phyloP scores from a whole-genome alignment of 2,888 invertebrate genomes.

The Anagyrus pseudococci region DNA sequence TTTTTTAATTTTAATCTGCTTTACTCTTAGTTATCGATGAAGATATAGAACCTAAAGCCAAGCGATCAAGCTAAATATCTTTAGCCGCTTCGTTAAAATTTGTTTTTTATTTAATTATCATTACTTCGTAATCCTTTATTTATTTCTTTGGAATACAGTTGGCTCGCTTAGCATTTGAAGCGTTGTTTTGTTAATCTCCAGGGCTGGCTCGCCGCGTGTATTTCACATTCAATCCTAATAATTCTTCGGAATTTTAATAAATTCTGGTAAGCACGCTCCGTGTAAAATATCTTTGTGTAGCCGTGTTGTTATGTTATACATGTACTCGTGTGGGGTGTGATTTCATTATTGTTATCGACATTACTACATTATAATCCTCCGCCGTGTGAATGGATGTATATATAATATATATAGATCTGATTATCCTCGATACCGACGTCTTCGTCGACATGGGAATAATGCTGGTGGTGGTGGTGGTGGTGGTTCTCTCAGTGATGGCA shows the following conservation, averaged over 20 bases:
- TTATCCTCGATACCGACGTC: background rate
- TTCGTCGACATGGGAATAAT: constrained; percentile 3
- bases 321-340: background rate
- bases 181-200: background rate
- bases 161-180: background rate
- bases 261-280: constrained; percentile 52
- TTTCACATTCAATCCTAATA: too few relatives aligned
- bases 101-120: constrained; percentile 17
- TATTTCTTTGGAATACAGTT: background rate
- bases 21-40: constrained; percentile 23
- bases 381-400: constrained; percentile 15
- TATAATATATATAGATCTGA: constrained; percentile 4
- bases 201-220: too few relatives aligned
- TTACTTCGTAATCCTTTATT: constrained; percentile 14
- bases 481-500: constrained; percentile 23
- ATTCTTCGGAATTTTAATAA: background rate
- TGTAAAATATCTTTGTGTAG: constrained; percentile 50
- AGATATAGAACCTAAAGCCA: constrained; percentile 43
- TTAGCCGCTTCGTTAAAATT: too few relatives aligned
- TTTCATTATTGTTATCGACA: constrained; percentile 16
- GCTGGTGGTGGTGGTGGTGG: constrained; percentile 19
- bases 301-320: too few relatives aligned
- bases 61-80: constrained; percentile 37
- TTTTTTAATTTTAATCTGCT: constrained; percentile 8
- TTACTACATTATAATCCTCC: constrained; percentile 12